phyloP scores from a whole-genome alignment of 2,113 vertebrate species.

The Arvicanthis niloticus region DNA sequence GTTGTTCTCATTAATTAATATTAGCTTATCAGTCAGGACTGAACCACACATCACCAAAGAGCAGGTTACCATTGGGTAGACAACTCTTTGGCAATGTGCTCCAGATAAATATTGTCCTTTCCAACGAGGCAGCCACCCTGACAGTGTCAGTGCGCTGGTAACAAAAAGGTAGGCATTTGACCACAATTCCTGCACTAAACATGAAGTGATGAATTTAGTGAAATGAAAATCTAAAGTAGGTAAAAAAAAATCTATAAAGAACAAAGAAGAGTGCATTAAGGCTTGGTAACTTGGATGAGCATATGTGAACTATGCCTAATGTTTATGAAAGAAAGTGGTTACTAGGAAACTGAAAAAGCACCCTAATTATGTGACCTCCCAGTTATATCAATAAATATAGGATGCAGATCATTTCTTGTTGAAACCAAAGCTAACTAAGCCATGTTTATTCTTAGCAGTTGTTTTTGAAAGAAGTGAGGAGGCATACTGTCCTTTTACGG shows the following conservation, averaged over 20 bases:
- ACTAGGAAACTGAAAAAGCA: slow-evolving; percentile 63
- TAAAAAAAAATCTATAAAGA: slow-evolving; percentile 44
- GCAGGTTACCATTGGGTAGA: not conserved
- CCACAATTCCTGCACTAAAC: not conserved
- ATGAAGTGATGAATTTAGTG: slow-evolving; percentile 3
- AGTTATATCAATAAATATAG: slow-evolving; percentile 47
- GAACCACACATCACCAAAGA: slow-evolving; percentile 7
- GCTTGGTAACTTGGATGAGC: slow-evolving; percentile 34
- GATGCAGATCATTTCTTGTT: slow-evolving; percentile 39
- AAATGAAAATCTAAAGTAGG: slow-evolving; percentile 26
- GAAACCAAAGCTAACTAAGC: slow-evolving; percentile 28
- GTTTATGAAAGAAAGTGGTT: slow-evolving; percentile 67
- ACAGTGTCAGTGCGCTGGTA: not conserved
- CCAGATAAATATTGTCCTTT: slow-evolving; percentile 1
- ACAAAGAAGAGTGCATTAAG: not conserved
- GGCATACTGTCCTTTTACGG: slow-evolving; percentile 19
- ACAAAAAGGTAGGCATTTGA: slow-evolving; percentile 54
- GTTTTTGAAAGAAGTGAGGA: slow-evolving; percentile 29
- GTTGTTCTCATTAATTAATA: not conserved
- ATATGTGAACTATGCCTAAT: slow-evolving; percentile 62
- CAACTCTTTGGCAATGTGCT: not conserved
- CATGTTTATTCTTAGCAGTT: slow-evolving; percentile 29
- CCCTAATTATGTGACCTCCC: slow-evolving; percentile 60
- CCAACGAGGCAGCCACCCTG: not conserved
- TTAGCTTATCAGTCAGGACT: not conserved